A percentile compares a stretch with the other conserved stretches of the same genome.
Evolutionary conservation across 2,113 vertebrate species (phyloP).

Genomic region (Rhabdomys dilectus): DNA sequence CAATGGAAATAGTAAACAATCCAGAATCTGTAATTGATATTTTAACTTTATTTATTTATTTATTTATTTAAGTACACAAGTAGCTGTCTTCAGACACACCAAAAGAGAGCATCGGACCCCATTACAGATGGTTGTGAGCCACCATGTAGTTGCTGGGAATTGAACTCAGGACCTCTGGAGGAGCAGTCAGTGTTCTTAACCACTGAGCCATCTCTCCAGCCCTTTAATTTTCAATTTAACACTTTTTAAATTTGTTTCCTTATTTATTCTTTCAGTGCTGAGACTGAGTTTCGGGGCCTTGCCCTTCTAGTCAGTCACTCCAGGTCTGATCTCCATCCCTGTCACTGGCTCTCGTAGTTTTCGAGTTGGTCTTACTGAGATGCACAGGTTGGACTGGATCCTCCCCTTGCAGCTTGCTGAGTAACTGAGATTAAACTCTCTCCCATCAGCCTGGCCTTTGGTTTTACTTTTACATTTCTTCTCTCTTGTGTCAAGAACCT

Average conservation of each 20-base stretch:
- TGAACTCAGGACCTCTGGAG: too few relatives aligned
- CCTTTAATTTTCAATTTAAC: too few relatives aligned
- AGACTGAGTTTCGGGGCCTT: neutral
- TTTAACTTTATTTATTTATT: neutral
- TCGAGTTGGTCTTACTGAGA: neutral
- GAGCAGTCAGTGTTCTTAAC: too few relatives aligned
- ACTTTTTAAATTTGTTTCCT: neutral
- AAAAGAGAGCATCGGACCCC: too few relatives aligned
- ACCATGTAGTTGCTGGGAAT: too few relatives aligned
- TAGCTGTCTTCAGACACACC: too few relatives aligned
- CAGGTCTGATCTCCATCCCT: too few relatives aligned
- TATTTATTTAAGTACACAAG: too few relatives aligned
- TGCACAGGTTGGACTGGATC: neutral
- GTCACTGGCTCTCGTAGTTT: neutral
- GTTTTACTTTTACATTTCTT: conserved; percentile 55
- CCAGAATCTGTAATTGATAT: neutral
- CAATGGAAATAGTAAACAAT: neutral
- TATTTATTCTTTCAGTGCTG: neutral
- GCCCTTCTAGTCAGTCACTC: neutral
- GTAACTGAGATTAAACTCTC: neutral
- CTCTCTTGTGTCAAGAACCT: neutral
- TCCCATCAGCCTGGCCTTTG: neutral
- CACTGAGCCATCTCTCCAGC: too few relatives aligned
- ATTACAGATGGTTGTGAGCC: too few relatives aligned
- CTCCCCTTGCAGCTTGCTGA: neutral